Base-by-base conservation (phyloP, 2,113 vertebrate genomes). In the Origma solitaria region DNA sequence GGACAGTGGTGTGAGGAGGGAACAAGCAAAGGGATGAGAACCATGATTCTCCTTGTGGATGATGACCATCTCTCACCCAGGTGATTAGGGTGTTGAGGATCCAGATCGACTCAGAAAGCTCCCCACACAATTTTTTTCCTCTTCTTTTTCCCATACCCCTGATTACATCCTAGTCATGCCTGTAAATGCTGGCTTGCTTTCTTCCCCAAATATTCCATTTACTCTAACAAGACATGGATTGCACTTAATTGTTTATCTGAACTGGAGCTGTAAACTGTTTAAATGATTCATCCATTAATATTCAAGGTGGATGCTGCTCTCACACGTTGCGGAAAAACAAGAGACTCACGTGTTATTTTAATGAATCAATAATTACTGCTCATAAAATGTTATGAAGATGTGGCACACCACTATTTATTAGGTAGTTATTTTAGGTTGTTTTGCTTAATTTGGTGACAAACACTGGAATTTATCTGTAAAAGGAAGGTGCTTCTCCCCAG, bases 221-320 rank as follows among this genome's bases (percentile, higher is more conserved):
- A n/a, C 13, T 81, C 33, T 81, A 92, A 90, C 15, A 49, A 88
- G 68, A 78, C 44, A 30, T 14, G 86, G 37, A 57, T 92, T 92
- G 57, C 50, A 23, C 44, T 73, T 76, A 76, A 82, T 80, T 89
- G 81, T 84, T 92, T 91, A 51, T 70, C 84, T 70, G 90, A 94
- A 76, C 45, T 33, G 78, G 86, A 71, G 78, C 38, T 62, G 47
- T 61, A 95, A 91, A 80, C 66, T 62, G 8, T 49, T 90, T 57
- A 45, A 65, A 56, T 94, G 81, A 87, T 47, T 95, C 58, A 82
- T 13, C 58, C 50, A 66, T 94, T 79, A 80, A 88, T 58, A 86
- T 91, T 90, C 81, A 72, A 90, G 78, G 79, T 90, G 58, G 51
- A 16, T 86, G 75, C 44, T 47, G 38, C 85, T 91, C 86, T 73